Evolutionary conservation across 35 echinoderm and acorn worm genomes (phyloP).

Genomic region (Lytechinus variegatus): DNA sequence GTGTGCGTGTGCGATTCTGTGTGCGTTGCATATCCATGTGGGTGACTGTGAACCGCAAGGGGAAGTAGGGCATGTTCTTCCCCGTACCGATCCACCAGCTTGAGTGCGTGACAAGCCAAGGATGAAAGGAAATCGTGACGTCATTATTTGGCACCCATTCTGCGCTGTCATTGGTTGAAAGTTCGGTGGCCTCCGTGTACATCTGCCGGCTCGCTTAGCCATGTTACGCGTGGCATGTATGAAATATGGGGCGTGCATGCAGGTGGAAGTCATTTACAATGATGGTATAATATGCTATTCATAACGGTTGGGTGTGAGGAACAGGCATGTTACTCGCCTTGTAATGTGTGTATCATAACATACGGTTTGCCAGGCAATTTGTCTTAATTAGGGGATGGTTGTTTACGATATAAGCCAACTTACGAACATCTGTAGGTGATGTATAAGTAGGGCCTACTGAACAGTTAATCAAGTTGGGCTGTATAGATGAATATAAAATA

Average conservation of each 20-base stretch:
- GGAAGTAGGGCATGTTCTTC: not conserved
- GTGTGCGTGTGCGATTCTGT: not conserved
- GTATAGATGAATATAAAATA: no score
- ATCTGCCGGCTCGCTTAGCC: not conserved
- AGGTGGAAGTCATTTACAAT: not conserved
- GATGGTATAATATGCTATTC: not conserved
- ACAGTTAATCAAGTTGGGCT: no score
- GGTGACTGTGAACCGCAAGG: not conserved
- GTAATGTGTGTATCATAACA: constrained; percentile 7
- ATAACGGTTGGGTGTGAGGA: constrained; percentile 9
- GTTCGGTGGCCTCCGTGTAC: constrained; percentile 6
- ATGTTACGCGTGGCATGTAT: not conserved
- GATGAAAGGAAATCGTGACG: not conserved
- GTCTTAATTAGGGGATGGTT: constrained; percentile 31
- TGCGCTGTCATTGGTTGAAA: constrained; percentile 26
- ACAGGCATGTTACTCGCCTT: not conserved
- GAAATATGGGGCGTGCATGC: not conserved
- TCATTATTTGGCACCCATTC: not conserved
- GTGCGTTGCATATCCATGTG: not conserved
- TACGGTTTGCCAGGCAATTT: not conserved
- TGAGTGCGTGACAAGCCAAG: not conserved
- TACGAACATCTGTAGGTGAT: not conserved
- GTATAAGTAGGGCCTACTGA: no score
- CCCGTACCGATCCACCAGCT: not conserved
- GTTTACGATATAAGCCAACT: not conserved